Evolutionary conservation across 2,888 invertebrate genomes (phyloP).

Genomic region (Dastarcus helophoroides): DNA sequence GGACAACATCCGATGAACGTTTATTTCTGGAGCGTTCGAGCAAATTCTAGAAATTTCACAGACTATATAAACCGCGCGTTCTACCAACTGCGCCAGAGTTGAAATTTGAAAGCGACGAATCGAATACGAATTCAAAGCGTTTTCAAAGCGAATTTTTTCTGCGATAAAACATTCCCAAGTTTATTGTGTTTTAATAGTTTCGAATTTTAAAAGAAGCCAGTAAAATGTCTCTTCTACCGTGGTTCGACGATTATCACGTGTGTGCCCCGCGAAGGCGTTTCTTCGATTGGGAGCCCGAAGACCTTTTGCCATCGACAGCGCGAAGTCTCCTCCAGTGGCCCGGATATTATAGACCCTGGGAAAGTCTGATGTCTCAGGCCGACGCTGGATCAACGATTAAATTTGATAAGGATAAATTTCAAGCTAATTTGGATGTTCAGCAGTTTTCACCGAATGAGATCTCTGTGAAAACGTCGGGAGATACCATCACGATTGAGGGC

Average conservation of each 20-base stretch:
- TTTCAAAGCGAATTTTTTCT: too few relatives aligned
- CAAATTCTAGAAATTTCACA: not conserved
- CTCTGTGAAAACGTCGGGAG: slow-evolving; percentile 59
- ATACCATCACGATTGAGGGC: slow-evolving; percentile 59
- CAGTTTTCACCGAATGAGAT: slow-evolving; percentile 72
- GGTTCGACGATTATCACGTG: slow-evolving; percentile 3
- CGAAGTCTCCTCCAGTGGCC: not conserved
- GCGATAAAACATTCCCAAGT: too few relatives aligned
- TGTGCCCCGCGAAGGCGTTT: not conserved
- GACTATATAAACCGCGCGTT: too few relatives aligned
- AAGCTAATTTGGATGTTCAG: slow-evolving; percentile 62
- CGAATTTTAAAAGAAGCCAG: too few relatives aligned
- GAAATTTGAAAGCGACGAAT: too few relatives aligned
- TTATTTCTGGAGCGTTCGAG: too few relatives aligned
- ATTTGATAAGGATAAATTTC: slow-evolving; percentile 52
- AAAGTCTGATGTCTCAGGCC: slow-evolving; percentile 5
- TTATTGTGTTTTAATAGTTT: too few relatives aligned
- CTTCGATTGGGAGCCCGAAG: slow-evolving; percentile 1
- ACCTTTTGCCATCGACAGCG: not conserved
- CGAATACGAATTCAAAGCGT: too few relatives aligned
- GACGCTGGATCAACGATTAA: slow-evolving; percentile 14
- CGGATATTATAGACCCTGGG: not conserved
- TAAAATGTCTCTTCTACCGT: slow-evolving; percentile 3
- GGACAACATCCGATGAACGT: too few relatives aligned
- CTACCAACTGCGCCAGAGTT: too few relatives aligned